Conservation (phyloP, 2,113 vertebrate species). For the Neodon shergylaensis region DNA sequence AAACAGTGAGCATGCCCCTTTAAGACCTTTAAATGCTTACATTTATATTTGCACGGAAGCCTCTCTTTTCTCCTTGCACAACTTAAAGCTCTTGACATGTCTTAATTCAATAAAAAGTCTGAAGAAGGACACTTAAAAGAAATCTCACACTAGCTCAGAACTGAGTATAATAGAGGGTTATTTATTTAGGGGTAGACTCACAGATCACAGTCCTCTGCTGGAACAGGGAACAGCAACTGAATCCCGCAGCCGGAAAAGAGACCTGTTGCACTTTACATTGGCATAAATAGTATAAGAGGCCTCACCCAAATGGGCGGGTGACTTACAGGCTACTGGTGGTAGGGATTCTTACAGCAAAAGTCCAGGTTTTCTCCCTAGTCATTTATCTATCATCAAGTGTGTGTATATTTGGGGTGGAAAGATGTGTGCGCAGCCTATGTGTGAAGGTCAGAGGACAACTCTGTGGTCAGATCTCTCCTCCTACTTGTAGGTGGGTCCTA, state of each 20-base stretch:
- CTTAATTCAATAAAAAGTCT: neutral
- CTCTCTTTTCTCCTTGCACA: neutral
- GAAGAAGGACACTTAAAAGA: too few relatives aligned
- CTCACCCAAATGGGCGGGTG: too few relatives aligned
- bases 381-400: neutral
- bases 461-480: neutral
- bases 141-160: too few relatives aligned
- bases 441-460: neutral
- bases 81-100: conserved; percentile 28
- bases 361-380: neutral
- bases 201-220: too few relatives aligned
- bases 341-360: neutral
- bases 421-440: neutral
- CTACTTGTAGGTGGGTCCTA: neutral
- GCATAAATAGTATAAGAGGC: too few relatives aligned
- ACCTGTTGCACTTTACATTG: neutral
- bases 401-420: neutral
- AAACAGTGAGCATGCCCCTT: conserved; percentile 28
- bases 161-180: too few relatives aligned
- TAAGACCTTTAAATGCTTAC: conserved; percentile 24
- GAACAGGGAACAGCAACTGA: too few relatives aligned
- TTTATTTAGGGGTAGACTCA: too few relatives aligned
- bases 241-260: too few relatives aligned
- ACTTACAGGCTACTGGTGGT: too few relatives aligned
- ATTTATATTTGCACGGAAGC: conserved; percentile 39